Percentiles rank a stretch among this genome's conserved stretches.
These are phyloP conservation scores for Andrena marginata DNA, from an alignment of 2,888 invertebrate genomes.

Conservation along the genomic window DNA sequence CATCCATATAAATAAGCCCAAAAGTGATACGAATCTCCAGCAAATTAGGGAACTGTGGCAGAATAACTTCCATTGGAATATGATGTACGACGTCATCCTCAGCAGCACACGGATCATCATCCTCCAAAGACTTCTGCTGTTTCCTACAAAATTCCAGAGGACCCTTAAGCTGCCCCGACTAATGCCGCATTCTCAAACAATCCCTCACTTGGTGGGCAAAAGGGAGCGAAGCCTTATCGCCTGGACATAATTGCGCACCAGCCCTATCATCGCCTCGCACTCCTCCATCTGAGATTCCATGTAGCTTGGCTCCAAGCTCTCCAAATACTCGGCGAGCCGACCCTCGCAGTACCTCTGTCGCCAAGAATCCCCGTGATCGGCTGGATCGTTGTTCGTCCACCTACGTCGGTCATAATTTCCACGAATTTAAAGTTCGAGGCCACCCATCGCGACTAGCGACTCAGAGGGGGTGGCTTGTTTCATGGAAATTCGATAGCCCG, in stretches of 20 bases:
- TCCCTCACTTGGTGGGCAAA: conserved; percentile 74
- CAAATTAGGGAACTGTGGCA: conserved; percentile 86
- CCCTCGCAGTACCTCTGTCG: conserved; percentile 82
- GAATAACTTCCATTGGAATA: conserved; percentile 87
- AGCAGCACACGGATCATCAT: conserved; percentile 81
- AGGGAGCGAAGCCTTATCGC: conserved; percentile 74
- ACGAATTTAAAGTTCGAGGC: background rate
- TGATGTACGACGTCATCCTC: conserved; percentile 86
- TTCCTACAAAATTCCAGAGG: conserved; percentile 55
- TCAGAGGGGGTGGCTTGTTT: background rate
- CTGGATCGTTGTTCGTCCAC: conserved; percentile 76
- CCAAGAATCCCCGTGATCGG: conserved; percentile 80
- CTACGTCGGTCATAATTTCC: conserved; percentile 57
- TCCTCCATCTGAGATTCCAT: conserved; percentile 71
- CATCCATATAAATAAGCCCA: conserved; percentile 86
- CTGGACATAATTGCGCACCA: conserved; percentile 72
- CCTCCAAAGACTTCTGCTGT: conserved; percentile 83
- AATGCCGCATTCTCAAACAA: background rate
- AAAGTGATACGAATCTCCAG: conserved; percentile 86
- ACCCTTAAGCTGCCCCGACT: background rate
- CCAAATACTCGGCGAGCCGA: conserved; percentile 81
- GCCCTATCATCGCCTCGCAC: conserved; percentile 70
- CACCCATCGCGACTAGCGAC: background rate
- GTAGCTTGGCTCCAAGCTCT: conserved; percentile 75
- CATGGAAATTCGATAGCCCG: conserved; percentile 12